Evolutionary conservation across 23 tunicate genomes (phyloP), one percentile per base, ranked within the genome.

Genomic region (Ciona savignyi): DNA sequence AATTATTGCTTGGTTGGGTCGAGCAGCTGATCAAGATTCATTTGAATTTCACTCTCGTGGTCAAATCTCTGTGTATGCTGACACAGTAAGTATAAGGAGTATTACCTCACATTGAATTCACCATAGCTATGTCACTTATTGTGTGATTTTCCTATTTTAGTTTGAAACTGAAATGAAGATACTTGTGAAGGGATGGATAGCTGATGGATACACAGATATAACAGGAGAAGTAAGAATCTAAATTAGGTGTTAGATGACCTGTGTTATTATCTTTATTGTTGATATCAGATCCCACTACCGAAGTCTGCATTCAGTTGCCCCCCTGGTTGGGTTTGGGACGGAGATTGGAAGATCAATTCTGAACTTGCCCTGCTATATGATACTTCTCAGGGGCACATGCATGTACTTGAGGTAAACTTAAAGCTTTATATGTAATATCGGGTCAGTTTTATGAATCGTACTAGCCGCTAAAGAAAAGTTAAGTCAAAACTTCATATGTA

Each of bases 271-370:
- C 20, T 31, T 6, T 66, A 0, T 35, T 33, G 3, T 34, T 1
- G 34, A 80, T 75, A 27, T 1, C 60, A 91, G 97, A 75, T 85
- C 62, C 81, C 84, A 23, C 86, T 91, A 3, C 97, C 92, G 23
- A 91, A 91, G 66, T 70, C 76, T 60, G 72, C 84, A 42, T 91
- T 91, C 72, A 63, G n/a, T 1, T 91, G 97, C 51, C 97, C 97
- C 1, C 66, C 86, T 0, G 91, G 97, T 20, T 91, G 97, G 97
- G 77, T 74, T 32, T 91, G 97, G 97, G 97, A 85, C 24, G 91
- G 80, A 2, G 97, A 85, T 71, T 91, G 97, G 97, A 76, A 86
- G 35, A 76, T 84, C 4, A 76, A 82, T 72, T 66, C 84, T 1
- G 91, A 78, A 4, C 42, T 72, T 42, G 34, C 66, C 24, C 72